phyloP scores from a whole-genome alignment of 2,797 vertebrate species.

The Sphenopsis melanotis region DNA sequence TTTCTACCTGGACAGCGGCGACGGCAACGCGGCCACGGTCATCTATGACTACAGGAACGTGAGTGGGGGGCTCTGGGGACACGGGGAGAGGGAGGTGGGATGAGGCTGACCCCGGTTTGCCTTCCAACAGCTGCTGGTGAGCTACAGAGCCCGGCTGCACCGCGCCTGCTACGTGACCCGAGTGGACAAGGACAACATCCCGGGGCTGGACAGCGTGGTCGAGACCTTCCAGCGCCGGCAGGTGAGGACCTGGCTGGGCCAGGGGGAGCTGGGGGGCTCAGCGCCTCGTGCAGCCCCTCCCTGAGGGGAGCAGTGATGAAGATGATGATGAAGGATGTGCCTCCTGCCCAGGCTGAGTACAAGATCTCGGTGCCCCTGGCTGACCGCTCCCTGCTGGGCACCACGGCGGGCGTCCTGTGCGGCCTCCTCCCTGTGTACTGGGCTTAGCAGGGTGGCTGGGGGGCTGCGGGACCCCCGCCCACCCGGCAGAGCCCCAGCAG shows the following conservation, averaged over 20 bases:
- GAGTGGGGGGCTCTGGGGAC: background rate
- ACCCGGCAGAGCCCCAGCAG: background rate
- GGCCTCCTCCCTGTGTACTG: conserved; percentile 56
- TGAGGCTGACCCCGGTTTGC: rapidly evolving
- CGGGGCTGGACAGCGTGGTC: conserved; percentile 46
- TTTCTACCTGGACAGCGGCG: conserved; percentile 49
- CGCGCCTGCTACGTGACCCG: conserved; percentile 67
- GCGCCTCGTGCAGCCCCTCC: background rate
- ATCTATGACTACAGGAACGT: conserved; percentile 73
- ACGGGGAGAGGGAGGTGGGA: rapidly evolving
- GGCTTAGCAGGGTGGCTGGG: background rate
- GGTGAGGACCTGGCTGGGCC: background rate
- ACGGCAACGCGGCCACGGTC: background rate
- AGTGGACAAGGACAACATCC: conserved; percentile 60
- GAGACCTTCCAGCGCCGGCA: conserved; percentile 34
- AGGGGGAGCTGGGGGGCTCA: rapidly evolving
- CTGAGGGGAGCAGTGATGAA: background rate
- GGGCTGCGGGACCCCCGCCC: background rate
- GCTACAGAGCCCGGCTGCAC: conserved; percentile 60
- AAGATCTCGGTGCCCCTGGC: background rate
- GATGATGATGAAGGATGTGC: background rate
- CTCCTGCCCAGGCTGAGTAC: background rate
- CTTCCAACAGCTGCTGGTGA: conserved; percentile 66
- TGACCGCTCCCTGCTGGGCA: conserved; percentile 60
- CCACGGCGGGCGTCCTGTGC: conserved; percentile 63